Evolutionary conservation across 2,797 vertebrate genomes (phyloP).

Genomic region (Clarias laeviceps): DNA sequence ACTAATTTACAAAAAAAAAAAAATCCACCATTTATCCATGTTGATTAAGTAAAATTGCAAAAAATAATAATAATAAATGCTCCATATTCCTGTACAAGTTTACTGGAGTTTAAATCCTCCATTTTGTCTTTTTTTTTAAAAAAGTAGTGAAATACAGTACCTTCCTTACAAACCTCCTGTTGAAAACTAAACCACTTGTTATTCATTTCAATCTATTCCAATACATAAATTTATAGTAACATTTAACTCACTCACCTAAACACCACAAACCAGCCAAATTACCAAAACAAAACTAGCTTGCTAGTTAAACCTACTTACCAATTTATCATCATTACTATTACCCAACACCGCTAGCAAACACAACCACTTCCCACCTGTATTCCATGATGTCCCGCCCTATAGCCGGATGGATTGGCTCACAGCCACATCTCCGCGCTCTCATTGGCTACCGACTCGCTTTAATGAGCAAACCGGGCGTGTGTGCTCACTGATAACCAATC

Average conservation of each 20-base stretch:
- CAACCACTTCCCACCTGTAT: not conserved
- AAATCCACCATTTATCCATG: not conserved
- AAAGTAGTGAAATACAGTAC: too few species aligned
- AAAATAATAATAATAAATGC: too few species aligned
- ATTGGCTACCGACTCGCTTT: not conserved
- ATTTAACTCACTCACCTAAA: not conserved
- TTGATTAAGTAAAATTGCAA: not conserved
- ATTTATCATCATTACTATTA: not conserved
- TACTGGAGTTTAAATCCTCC: too few species aligned
- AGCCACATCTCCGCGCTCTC: not conserved
- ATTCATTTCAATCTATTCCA: not conserved
- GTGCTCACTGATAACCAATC: not conserved
- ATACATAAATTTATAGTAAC: not conserved
- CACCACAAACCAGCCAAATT: not conserved
- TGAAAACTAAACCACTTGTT: too few species aligned
- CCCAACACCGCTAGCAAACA: not conserved
- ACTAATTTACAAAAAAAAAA: not conserved
- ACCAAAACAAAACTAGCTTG: constrained; percentile 6
- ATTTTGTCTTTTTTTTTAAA: not conserved
- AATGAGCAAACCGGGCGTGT: not conserved
- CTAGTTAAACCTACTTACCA: not conserved
- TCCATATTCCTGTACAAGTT: too few species aligned
- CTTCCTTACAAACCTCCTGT: not conserved
- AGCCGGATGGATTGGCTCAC: not conserved
- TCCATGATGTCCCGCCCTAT: not conserved